These are phyloP conservation scores for Gobionotothen gibberifrons DNA, from an alignment of 2,797 vertebrate species.

Conservation along the genomic window DNA sequence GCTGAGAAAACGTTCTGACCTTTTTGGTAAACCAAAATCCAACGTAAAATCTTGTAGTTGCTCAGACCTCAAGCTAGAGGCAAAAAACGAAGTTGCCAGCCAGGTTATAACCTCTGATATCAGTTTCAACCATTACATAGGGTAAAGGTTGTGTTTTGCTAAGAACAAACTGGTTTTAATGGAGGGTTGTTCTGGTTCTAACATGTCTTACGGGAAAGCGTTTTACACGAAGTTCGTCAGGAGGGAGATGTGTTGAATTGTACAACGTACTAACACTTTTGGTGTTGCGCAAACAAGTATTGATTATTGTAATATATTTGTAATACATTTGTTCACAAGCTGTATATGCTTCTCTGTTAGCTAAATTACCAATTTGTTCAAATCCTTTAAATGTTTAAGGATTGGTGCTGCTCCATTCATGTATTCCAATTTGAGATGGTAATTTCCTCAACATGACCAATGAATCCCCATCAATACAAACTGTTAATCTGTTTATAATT, in stretches of 20 bases:
- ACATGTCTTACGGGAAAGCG: not conserved
- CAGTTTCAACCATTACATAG: not conserved
- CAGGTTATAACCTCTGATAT: not conserved
- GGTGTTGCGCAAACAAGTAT: too few relatives aligned
- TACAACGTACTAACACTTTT: too few relatives aligned
- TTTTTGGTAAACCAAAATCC: not conserved
- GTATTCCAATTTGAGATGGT: not conserved
- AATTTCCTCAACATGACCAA: not conserved
- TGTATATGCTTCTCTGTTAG: not conserved
- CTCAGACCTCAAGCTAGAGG: not conserved
- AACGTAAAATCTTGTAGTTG: slow-evolving; percentile 2
- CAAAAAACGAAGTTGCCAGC: not conserved
- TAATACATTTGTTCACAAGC: not conserved
- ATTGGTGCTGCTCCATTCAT: not conserved
- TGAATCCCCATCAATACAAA: not conserved
- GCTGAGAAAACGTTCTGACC: not conserved
- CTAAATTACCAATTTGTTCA: not conserved
- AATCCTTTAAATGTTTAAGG: too few relatives aligned
- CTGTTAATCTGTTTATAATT: not conserved
- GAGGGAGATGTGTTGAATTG: not conserved
- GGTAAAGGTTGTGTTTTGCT: not conserved
- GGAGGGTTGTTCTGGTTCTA: not conserved
- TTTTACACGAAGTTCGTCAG: not conserved
- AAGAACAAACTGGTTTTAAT: not conserved
- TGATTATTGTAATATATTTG: too few relatives aligned